Evolutionary conservation across 2,888 invertebrate species (phyloP), one percentile per base, ranked within the genome.

Genomic region (Parthenolecanium corni): DNA sequence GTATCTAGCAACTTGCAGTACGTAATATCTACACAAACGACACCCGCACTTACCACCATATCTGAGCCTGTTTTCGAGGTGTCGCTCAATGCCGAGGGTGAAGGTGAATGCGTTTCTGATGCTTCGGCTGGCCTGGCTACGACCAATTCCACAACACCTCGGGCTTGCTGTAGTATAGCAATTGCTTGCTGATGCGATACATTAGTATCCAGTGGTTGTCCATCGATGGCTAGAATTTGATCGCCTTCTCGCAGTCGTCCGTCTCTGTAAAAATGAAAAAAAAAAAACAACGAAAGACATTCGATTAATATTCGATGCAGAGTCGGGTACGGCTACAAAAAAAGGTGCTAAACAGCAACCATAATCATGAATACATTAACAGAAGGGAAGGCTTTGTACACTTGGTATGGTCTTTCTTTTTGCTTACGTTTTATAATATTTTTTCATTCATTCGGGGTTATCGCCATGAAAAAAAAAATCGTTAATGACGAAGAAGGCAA

Each of bases 101-200:
- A 73, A 42, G 74, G 70, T 58, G 74, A 71, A 64, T 72, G 70
- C 53, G 68, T 44, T 38, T 52, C 52, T 25, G 47, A 54, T 44
- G 24, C 46, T 53, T 63, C 63, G 16, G 67, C 78, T 74, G 76
- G 77, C 70, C 79, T 75, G 62, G 79, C 79, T 69, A 82, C 79
- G 69, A 80, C 77, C 71, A 84, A 76, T 71, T 85, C 83, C 68
- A 84, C 78, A 70, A 83, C 76, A 57, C 83, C 87, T 69, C 83
- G 81, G 67, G 83, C 83, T 75, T 83, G 82, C 75, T 86, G 86
- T 70, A 87, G 76, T 71, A 85, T 81, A 71, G 81, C 79, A 73
- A 86, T 81, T 69, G 85, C 82, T 79, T 89, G 87, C 76, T 89
- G 86, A 73, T 89, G 89, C 67, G 87, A 86, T 76, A 89, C 84